Base-by-base conservation (phyloP, 2,888 invertebrate species). In the Euzophera pinguis region DNA sequence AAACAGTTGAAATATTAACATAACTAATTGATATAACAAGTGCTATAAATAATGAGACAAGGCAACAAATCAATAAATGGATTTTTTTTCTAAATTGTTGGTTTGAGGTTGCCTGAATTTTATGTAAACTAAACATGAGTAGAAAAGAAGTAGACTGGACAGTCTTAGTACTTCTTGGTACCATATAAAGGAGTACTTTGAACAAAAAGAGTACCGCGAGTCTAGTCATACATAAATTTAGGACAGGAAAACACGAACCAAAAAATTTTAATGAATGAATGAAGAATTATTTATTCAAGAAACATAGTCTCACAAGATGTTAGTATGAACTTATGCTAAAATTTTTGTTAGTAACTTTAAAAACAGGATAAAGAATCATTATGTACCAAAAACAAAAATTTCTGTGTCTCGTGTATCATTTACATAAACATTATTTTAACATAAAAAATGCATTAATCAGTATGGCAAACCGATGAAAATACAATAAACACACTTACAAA, bases 361-460 rank as follows among this genome's bases (percentile, higher is more conserved):
- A n/a, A n/a, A n/a, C n/a, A n/a, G n/a, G n/a, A n/a, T n/a, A n/a
- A n/a, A n/a, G n/a, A n/a, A 14, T 13, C 13, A 7, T 13, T 13
- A 34, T 34, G 13, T 43, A 29, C 13, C 3, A 13, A 29, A 13
- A 12, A 43, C 7, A 43, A 27, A 43, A 29, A 29, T 13, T 27
- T 43, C 22, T 17, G 7, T 1, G 43, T 13, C 43, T 13, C 43
- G 43, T 13, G 29, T 29, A 9, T 43, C 3, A 43, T 29, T 43
- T 9, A 13, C 43, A 43, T 43, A 43, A 43, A 43, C 29, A 8
- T 12, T 29, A 29, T 43, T 43, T 41, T 43, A 9, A 43, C 43
- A 43, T 43, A 43, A 43, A 43, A 29, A 13, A 8, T 43, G 29
- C 29, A 43, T 43, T 29, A 43, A 43, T 43, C 43, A 43, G 41